Conservation (phyloP, 2,888 invertebrate genomes). For the Chrysopilus asiliformis region DNA sequence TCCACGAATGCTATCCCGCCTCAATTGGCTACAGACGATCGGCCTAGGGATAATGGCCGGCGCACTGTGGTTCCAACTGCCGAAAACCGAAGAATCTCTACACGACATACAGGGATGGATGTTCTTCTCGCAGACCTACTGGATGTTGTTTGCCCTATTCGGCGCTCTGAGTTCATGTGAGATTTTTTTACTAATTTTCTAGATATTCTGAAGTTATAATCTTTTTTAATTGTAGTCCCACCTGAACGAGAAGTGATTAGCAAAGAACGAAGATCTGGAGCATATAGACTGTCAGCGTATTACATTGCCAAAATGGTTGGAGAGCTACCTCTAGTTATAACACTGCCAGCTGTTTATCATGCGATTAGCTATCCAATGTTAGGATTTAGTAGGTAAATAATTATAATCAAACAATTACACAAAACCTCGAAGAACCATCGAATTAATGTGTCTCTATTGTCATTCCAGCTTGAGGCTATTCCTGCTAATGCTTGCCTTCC, state of each 20-base stretch:
- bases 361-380: constrained; percentile 65
- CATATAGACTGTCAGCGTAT: constrained; percentile 65
- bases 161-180: constrained; percentile 66
- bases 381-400: constrained; percentile 38
- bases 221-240: constrained; percentile 46
- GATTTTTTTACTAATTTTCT: constrained; percentile 19
- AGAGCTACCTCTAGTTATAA: constrained; percentile 59
- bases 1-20: constrained; percentile 59
- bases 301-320: constrained; percentile 72
- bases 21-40: constrained; percentile 65
- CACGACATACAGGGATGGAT: constrained; percentile 72
- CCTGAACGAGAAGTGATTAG: constrained; percentile 65
- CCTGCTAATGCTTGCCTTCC: constrained; percentile 51
- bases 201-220: not conserved
- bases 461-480: constrained; percentile 44
- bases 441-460: constrained; percentile 10
- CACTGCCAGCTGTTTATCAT: constrained; percentile 61
- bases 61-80: constrained; percentile 63
- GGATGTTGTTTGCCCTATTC: constrained; percentile 70
- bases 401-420: too few species aligned
- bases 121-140: constrained; percentile 71
- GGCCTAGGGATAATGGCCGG: constrained; percentile 59
- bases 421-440: too few species aligned
- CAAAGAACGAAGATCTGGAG: constrained; percentile 64
- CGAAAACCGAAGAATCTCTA: constrained; percentile 58